Conservation (phyloP, 2,888 invertebrate genomes). For the Chrysodeixis includens region DNA sequence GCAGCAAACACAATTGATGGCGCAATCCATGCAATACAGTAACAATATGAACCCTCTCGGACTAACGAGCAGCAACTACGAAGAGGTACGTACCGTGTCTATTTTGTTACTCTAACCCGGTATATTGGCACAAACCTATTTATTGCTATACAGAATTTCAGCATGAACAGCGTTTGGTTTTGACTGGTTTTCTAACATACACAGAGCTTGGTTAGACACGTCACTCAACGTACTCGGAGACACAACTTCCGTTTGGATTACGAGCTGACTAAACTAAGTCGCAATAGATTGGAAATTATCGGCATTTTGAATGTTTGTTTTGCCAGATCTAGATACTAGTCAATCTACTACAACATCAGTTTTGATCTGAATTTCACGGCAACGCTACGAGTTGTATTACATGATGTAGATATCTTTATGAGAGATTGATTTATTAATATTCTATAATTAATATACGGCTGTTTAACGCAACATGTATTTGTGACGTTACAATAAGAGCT, state of each 20-base stretch:
- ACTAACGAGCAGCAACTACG: conserved; percentile 66
- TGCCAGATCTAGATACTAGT: background rate
- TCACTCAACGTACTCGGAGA: conserved; percentile 7
- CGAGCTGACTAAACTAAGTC: background rate
- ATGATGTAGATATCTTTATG: background rate
- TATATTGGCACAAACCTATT: conserved; percentile 18
- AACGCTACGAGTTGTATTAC: background rate
- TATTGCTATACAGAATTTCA: conserved; percentile 26
- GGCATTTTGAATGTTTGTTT: conserved; percentile 11
- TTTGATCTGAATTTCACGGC: conserved; percentile 19
- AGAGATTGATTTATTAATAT: background rate
- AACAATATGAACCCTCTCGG: conserved; percentile 55
- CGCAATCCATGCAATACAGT: conserved; percentile 54
- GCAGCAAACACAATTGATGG: conserved; percentile 56
- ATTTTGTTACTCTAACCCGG: conserved; percentile 1
- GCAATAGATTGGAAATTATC: background rate
- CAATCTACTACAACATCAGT: conserved; percentile 23
- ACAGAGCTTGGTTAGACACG: conserved; percentile 12
- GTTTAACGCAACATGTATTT: background rate
- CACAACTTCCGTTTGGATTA: conserved; percentile 8
- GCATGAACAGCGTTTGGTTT: conserved; percentile 19
- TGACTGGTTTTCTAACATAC: conserved; percentile 25
- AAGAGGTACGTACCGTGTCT: conserved; percentile 68
- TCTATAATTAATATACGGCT: background rate
- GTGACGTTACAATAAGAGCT: background rate